Percentiles rank a stretch among this genome's conserved stretches.
phyloP scores from a whole-genome alignment of 1,140 invertebrate species.

The Batillaria attramentaria region DNA sequence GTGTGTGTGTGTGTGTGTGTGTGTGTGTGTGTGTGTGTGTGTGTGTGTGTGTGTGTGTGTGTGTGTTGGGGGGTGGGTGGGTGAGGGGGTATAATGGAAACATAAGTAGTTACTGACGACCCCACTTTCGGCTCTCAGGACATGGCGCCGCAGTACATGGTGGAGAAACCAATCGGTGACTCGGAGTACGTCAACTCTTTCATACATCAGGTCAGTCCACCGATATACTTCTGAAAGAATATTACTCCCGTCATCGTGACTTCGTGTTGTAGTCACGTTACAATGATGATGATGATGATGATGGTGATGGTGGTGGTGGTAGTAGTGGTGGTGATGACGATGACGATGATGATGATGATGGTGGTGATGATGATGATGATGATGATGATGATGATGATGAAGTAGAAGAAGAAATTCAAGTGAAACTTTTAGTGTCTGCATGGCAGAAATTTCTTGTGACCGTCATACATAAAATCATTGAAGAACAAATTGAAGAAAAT shows the following conservation, averaged over 20 bases:
- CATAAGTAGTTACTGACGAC: not conserved
- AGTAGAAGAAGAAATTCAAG: not conserved
- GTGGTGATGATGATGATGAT: conserved; percentile 8
- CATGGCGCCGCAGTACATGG: conserved; percentile 49
- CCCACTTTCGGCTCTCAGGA: too few species aligned
- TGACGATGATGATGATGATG: conserved; percentile 8
- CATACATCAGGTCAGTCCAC: conserved; percentile 41
- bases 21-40: not conserved
- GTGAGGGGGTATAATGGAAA: not conserved
- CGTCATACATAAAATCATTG: not conserved
- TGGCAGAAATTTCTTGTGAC: not conserved
- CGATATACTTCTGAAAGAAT: too few species aligned
- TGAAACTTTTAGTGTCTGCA: not conserved
- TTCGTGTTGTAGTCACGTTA: too few species aligned
- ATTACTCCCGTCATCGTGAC: too few species aligned
- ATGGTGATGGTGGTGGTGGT: conserved; percentile 7
- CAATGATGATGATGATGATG: conserved; percentile 4
- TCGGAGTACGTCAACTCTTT: conserved; percentile 46
- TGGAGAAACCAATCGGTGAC: conserved; percentile 31
- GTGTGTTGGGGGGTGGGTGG: too few species aligned
- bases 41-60: not conserved
- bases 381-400: conserved; percentile 8
- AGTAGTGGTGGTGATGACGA: conserved; percentile 4
- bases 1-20: not conserved
- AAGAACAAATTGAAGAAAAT: not conserved